Evolutionary conservation across 2,113 vertebrate species (phyloP).

Genomic region (Onychorhynchus coronatus): DNA sequence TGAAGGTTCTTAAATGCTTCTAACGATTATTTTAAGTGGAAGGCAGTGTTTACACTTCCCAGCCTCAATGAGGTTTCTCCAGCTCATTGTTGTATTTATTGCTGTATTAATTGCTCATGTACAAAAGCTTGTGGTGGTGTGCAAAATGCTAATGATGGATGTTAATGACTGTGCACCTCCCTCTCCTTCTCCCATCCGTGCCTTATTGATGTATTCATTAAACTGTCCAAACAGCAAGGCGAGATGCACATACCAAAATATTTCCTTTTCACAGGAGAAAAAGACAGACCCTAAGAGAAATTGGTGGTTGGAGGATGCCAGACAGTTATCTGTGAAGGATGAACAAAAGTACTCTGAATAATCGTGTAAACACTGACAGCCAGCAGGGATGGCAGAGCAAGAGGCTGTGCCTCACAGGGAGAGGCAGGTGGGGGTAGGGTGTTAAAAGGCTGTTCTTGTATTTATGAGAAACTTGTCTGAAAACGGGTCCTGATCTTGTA

Average conservation of each 20-base stretch:
- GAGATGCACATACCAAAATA: neutral
- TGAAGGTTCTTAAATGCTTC: neutral
- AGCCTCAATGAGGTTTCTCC: neutral
- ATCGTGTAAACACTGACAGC: neutral
- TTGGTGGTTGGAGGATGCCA: neutral
- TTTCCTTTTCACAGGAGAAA: neutral
- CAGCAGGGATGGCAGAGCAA: neutral
- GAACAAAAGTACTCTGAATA: neutral
- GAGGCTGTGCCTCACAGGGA: neutral
- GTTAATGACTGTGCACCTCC: conserved; percentile 20
- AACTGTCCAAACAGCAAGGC: neutral
- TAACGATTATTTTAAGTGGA: neutral
- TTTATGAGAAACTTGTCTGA: neutral
- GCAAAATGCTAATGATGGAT: conserved; percentile 36
- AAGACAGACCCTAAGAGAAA: neutral
- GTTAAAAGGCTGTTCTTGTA: neutral
- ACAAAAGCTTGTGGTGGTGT: conserved; percentile 9
- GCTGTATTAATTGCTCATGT: conserved; percentile 14
- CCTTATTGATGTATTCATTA: conserved; percentile 48
- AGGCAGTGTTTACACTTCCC: neutral
- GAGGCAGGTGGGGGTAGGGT: neutral
- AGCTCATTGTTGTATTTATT: neutral
- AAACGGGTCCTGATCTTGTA: neutral
- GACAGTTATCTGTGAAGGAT: neutral
- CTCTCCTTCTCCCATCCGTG: neutral